These are phyloP conservation scores for Rhyacichthys aspro DNA, from an alignment of 2,797 vertebrate genomes.

Conservation along the genomic window DNA sequence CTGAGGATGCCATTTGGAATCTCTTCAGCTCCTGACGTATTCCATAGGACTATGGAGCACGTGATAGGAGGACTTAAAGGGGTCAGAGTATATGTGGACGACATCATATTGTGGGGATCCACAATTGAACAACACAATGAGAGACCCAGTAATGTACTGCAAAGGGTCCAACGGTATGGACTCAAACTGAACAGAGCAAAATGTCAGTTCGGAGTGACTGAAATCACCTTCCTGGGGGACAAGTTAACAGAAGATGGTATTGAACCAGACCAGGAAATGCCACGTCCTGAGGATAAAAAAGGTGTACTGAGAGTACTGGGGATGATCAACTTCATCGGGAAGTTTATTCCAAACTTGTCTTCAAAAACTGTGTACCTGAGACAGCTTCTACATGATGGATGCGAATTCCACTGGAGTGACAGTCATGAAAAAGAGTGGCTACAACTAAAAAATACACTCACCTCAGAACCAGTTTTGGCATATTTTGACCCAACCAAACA, in stretches of 20 bases:
- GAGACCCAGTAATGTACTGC: not conserved
- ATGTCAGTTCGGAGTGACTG: conserved; percentile 11
- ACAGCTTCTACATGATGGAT: too few relatives aligned
- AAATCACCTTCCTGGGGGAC: conserved; percentile 21
- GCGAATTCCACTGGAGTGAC: conserved; percentile 1
- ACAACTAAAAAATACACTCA: conserved; percentile 10
- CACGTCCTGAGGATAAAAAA: conserved; percentile 23
- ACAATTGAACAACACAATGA: conserved; percentile 7
- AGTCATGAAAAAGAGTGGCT: conserved; percentile 1
- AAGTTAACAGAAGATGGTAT: conserved; percentile 7
- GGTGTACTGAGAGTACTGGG: conserved; percentile 16
- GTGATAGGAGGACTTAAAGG: conserved; percentile 11
- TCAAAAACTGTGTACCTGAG: conserved; percentile 31
- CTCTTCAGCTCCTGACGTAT: conserved; percentile 1
- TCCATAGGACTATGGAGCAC: conserved; percentile 13
- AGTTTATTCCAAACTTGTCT: conserved; percentile 36
- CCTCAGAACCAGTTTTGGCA: conserved; percentile 6
- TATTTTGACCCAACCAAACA: conserved; percentile 7
- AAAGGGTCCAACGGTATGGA: not conserved
- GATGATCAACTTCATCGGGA: conserved; percentile 35
- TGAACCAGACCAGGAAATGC: conserved; percentile 24
- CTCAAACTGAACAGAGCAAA: conserved; percentile 19
- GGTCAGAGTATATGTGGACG: not conserved
- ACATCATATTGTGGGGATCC: not conserved
- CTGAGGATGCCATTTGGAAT: conserved; percentile 22